Percentiles rank a stretch among this genome's conserved stretches.
Conservation (phyloP, 2,113 vertebrate species). For the Lanius collurio region DNA sequence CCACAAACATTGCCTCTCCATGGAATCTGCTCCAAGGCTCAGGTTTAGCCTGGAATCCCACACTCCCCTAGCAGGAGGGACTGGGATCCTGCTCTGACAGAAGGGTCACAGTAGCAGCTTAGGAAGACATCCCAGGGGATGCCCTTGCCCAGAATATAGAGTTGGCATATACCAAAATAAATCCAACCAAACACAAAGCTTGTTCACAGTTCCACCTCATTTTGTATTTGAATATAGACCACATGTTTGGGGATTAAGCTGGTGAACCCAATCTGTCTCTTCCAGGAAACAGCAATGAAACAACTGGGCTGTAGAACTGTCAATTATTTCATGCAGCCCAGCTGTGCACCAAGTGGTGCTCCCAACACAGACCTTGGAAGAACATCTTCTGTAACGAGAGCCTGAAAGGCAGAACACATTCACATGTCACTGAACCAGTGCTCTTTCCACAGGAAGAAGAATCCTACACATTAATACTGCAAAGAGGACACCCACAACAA, state of each 20-base stretch:
- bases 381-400: background rate
- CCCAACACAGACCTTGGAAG: background rate
- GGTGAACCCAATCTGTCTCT: constrained; percentile 36
- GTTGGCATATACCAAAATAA: constrained; percentile 38
- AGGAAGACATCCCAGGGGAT: background rate
- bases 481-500: background rate
- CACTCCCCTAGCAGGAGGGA: background rate
- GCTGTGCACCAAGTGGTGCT: background rate
- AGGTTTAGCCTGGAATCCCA: background rate
- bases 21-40: background rate
- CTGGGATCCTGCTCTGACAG: background rate
- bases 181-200: constrained; percentile 46
- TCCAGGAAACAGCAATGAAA: constrained; percentile 23
- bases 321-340: background rate
- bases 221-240: constrained; percentile 37
- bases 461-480: background rate
- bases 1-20: background rate
- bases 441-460: background rate
- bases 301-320: constrained; percentile 21
- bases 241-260: constrained; percentile 55
- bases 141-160: background rate
- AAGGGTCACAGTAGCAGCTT: background rate
- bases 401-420: background rate
- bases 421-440: accelerated
- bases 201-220: constrained; percentile 65